phyloP scores from a whole-genome alignment of 2,888 invertebrate genomes.

The Dasypogon diadema region DNA sequence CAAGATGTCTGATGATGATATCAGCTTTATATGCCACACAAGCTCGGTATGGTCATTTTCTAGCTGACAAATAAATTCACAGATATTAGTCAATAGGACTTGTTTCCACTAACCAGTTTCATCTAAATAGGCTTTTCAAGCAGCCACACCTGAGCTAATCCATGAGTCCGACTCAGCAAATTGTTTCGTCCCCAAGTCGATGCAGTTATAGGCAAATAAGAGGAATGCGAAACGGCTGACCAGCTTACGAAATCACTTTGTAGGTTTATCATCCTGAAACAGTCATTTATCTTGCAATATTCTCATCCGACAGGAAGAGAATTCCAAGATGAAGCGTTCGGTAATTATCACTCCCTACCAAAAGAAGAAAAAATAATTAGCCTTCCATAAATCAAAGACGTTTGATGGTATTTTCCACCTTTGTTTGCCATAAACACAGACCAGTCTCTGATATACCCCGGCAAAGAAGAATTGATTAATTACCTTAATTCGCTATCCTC shows the following conservation, averaged over 20 bases:
- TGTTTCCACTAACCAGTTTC: constrained; percentile 29
- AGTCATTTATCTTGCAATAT: constrained; percentile 41
- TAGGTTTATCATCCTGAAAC: constrained; percentile 42
- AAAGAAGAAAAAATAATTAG: constrained; percentile 45
- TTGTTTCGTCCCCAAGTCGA: not conserved
- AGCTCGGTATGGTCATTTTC: constrained; percentile 8
- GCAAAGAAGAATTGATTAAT: constrained; percentile 53
- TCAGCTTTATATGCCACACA: constrained; percentile 14
- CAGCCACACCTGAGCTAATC: constrained; percentile 27
- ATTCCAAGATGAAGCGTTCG: constrained; percentile 53
- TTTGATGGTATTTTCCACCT: constrained; percentile 34
- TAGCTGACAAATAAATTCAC: constrained; percentile 39
- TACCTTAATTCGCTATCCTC: constrained; percentile 52
- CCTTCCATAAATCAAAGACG: constrained; percentile 45
- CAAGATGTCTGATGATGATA: constrained; percentile 12
- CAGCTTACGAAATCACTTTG: constrained; percentile 16
- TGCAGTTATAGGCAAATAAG: not conserved
- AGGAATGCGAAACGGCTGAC: constrained; percentile 9
- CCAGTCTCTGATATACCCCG: constrained; percentile 27
- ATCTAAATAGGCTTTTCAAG: not conserved
- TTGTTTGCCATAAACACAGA: constrained; percentile 44
- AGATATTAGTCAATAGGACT: constrained; percentile 5
- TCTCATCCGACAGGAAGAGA: constrained; percentile 43
- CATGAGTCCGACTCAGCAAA: constrained; percentile 13
- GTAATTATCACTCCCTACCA: constrained; percentile 54